These are phyloP conservation scores for Eulemur rufifrons DNA, from an alignment of 2,113 vertebrate genomes.

Conservation along the genomic window DNA sequence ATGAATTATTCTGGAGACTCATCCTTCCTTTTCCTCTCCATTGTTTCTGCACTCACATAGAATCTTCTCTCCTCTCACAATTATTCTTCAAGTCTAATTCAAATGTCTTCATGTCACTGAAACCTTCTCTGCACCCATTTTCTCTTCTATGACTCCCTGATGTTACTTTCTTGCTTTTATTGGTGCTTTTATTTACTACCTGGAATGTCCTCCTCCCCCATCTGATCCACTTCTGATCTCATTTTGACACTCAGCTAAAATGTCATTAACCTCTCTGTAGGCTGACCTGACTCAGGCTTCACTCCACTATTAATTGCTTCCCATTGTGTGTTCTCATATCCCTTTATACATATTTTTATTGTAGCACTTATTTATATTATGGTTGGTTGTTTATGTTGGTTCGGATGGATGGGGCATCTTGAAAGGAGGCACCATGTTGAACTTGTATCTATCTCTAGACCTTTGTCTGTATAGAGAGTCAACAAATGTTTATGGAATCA, in stretches of 20 bases:
- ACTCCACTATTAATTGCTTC: background rate
- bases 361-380: background rate
- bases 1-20: background rate
- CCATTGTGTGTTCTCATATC: background rate
- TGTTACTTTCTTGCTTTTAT: background rate
- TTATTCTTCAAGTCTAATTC: background rate
- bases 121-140: background rate
- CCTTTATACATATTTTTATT: background rate
- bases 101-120: background rate
- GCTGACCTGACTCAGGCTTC: background rate
- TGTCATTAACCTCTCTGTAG: constrained; percentile 3
- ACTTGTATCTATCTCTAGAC: background rate
- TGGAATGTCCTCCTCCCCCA: background rate
- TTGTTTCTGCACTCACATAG: background rate
- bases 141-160: background rate
- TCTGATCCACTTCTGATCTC: background rate
- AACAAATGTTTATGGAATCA: background rate
- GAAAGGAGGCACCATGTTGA: background rate
- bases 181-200: background rate
- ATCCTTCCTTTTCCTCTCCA: background rate
- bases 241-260: background rate
- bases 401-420: background rate
- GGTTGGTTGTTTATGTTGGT: background rate
- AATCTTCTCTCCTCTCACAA: background rate
- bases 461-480: background rate